These are phyloP conservation scores for Micrasema longulum DNA, from an alignment of 1,140 invertebrate genomes.

Conservation along the genomic window DNA sequence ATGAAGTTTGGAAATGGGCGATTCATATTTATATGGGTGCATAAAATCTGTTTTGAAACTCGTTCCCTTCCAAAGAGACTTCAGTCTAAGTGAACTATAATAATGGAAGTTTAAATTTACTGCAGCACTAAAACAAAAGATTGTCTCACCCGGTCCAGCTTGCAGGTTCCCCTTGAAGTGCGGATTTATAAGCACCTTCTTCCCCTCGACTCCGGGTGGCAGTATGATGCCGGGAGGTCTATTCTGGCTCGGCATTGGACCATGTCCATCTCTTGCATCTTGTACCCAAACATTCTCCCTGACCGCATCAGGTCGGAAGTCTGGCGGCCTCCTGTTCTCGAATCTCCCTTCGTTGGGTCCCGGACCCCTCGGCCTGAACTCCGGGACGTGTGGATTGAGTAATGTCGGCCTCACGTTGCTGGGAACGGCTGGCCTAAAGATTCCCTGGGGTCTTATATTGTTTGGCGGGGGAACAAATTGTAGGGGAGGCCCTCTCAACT, in stretches of 20 bases:
- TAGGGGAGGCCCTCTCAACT: slow-evolving; percentile 7
- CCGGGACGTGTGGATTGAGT: not conserved
- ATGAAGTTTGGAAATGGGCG: no score
- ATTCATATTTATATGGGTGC: no score
- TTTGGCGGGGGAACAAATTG: not conserved
- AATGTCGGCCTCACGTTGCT: no score
- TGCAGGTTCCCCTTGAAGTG: slow-evolving; percentile 49
- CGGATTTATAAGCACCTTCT: slow-evolving; percentile 52
- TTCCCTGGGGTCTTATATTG: slow-evolving; percentile 9
- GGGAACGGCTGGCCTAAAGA: no score
- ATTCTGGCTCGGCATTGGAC: not conserved
- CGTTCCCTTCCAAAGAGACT: no score
- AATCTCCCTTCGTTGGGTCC: not conserved
- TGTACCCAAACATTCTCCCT: not conserved
- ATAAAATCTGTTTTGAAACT: no score
- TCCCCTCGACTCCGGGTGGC: slow-evolving; percentile 31
- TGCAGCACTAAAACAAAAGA: not conserved
- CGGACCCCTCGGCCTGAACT: slow-evolving; percentile 17
- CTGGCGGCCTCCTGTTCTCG: not conserved
- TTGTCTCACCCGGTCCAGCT: slow-evolving; percentile 31
- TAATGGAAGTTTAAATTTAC: not conserved
- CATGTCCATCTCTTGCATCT: no score
- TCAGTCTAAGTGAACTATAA: no score
- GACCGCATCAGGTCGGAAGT: not conserved
- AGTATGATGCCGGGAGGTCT: not conserved